A percentile compares a stretch with the other conserved stretches of the same genome.
Evolutionary conservation across 2,888 invertebrate species (phyloP).

Genomic region (Drosophila kanekoi): DNA sequence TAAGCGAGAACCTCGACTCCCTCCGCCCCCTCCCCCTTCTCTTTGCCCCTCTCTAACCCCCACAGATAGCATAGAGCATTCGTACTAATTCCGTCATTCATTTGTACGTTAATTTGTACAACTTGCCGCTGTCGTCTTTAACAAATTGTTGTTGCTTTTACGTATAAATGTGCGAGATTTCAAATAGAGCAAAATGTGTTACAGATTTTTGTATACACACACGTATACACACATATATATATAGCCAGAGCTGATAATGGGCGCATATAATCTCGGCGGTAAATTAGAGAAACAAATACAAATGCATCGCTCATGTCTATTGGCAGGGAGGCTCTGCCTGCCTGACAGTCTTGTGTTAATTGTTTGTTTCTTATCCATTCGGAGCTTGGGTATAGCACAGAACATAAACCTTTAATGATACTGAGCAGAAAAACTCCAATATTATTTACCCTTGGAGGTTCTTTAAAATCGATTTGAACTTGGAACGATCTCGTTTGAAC

Average conservation of each 20-base stretch:
- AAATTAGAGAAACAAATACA: constrained; percentile 63
- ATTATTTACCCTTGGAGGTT: background rate
- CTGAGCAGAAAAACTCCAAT: background rate
- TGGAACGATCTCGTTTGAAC: too few species aligned
- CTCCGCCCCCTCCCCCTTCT: too few species aligned
- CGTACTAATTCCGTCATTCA: constrained; percentile 78
- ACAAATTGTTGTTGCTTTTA: constrained; percentile 60
- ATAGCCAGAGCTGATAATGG: constrained; percentile 61
- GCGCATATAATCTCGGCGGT: constrained; percentile 47
- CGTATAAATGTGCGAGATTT: constrained; percentile 78
- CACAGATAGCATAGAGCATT: constrained; percentile 31
- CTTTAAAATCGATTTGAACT: background rate
- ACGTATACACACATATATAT: constrained; percentile 1
- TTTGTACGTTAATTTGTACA: constrained; percentile 80
- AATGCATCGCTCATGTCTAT: constrained; percentile 13
- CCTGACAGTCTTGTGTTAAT: constrained; percentile 41
- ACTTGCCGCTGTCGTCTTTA: constrained; percentile 53
- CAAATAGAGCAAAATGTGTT: constrained; percentile 76
- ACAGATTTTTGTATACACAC: constrained; percentile 46
- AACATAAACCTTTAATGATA: background rate
- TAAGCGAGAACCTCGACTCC: constrained; percentile 11
- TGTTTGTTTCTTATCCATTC: background rate
- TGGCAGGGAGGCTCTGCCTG: constrained; percentile 10
- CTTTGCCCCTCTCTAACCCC: constrained; percentile 10
- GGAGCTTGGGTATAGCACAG: background rate